These are phyloP conservation scores for Habrosyne pyritoides DNA, from an alignment of 2,888 invertebrate genomes.

Conservation along the genomic window DNA sequence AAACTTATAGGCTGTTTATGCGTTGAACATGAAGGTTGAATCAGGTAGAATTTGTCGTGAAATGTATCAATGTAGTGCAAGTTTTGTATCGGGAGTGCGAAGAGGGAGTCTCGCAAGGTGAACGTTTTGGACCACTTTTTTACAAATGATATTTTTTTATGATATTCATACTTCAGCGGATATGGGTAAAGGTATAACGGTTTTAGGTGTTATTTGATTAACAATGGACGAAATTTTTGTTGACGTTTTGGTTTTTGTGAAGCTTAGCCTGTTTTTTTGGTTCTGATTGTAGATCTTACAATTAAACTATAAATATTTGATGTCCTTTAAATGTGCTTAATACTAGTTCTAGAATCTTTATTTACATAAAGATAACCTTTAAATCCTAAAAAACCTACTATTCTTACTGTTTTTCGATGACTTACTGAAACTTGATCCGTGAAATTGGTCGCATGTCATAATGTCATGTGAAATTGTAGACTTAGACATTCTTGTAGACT, in stretches of 20 bases:
- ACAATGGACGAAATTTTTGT: neutral
- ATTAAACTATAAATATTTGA: too few relatives aligned
- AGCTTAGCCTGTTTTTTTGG: neutral
- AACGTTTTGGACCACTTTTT: constrained; percentile 55
- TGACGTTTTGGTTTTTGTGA: neutral
- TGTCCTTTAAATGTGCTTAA: too few relatives aligned
- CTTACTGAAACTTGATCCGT: too few relatives aligned
- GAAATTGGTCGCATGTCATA: too few relatives aligned
- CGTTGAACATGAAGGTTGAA: constrained; percentile 57
- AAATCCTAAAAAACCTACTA: too few relatives aligned
- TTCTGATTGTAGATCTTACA: too few relatives aligned
- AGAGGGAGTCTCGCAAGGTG: constrained; percentile 74
- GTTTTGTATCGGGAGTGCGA: constrained; percentile 78
- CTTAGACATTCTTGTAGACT: too few relatives aligned
- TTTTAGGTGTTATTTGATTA: constrained; percentile 13
- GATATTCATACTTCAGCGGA: constrained; percentile 30
- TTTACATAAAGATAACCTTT: too few relatives aligned
- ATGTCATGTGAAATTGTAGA: too few relatives aligned
- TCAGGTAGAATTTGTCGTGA: constrained; percentile 78
- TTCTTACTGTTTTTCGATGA: too few relatives aligned
- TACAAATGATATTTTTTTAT: constrained; percentile 46
- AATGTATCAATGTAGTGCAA: constrained; percentile 80
- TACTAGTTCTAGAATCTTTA: too few relatives aligned
- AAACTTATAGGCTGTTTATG: constrained; percentile 53
- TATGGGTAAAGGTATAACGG: constrained; percentile 38